Conservation (phyloP, 35 echinoderm and acorn worm species). For the Apostichopus japonicus region DNA sequence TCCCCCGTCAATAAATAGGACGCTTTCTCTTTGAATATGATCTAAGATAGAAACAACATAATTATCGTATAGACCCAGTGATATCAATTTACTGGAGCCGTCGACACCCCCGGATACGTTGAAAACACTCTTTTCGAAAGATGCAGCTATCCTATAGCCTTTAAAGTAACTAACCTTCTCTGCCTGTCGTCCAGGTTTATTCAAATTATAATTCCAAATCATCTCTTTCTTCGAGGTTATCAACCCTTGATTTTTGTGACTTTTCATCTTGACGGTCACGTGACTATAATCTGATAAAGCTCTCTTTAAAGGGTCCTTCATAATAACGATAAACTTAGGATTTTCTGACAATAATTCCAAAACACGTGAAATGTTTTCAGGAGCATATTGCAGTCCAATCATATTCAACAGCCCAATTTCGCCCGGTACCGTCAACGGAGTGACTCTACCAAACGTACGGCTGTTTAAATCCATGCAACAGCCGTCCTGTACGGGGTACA, state of each 20-base stretch:
- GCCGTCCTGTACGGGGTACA: slow-evolving; percentile 14
- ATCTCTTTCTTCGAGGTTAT: not conserved
- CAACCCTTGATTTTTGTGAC: not conserved
- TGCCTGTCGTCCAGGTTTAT: not conserved
- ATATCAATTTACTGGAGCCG: slow-evolving; percentile 13
- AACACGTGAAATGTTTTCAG: slow-evolving; percentile 8
- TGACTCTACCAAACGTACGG: not conserved
- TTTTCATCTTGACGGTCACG: slow-evolving; percentile 8
- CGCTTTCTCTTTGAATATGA: not conserved
- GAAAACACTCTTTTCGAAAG: slow-evolving; percentile 45
- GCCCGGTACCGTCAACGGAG: not conserved
- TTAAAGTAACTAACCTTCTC: slow-evolving; percentile 38
- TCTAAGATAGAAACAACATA: slow-evolving; percentile 5
- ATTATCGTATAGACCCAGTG: not conserved
- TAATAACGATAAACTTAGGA: slow-evolving; percentile 26
- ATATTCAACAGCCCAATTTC: slow-evolving; percentile 32
- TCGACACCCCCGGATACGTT: slow-evolving; percentile 31
- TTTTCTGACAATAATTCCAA: slow-evolving; percentile 8
- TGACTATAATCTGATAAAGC: slow-evolving; percentile 45
- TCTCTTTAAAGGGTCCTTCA: slow-evolving; percentile 30
- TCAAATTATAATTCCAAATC: not conserved
- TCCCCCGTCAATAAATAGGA: slow-evolving; percentile 15
- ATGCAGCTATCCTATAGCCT: slow-evolving; percentile 11
- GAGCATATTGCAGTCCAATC: slow-evolving; percentile 21
- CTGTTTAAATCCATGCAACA: not conserved